Evolutionary conservation across 2,888 invertebrate genomes (phyloP), one percentile per base, ranked within the genome.

Genomic region (Branchinecta sandiegonensis): DNA sequence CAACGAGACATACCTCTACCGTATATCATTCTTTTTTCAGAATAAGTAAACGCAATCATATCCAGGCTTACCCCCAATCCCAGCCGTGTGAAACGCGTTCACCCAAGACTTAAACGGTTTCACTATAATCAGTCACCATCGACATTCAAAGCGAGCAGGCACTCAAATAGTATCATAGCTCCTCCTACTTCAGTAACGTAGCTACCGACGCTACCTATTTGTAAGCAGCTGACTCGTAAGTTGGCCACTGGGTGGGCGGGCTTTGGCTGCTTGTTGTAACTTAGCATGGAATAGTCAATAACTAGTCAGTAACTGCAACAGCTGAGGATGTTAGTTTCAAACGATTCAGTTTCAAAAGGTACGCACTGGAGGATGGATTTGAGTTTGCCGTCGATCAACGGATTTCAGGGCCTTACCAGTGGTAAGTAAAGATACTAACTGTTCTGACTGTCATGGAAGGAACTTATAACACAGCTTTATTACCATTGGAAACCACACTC

Each of bases 121-220:
- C 37, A 6, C 37, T 37, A 37, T 37, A 37, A 37, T 37, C 37
- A 37, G 4, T 37, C 37, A 37, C 2, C 37, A 37, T 37, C 37
- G 37, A 37, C 37, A 37, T 37, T 37, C 37, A 37, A 37, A 2
- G 37, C 37, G 37, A 37, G 37, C 37, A 37, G 37, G 37, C 37
- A 37, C 37, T 37, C 37, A 37, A 37, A 37, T 37, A 37, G 4
- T 37, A 6, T 37, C 8, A 56, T 56, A 56, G 23, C 63, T 56
- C 63, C 63, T 56, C 63, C 63, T 56, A 8, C 63, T 56, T 4
- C 37, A 37, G 37, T 37, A 37, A 37, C 37, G 37, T 37, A 4
- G 63, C 63, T 56, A 56, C 63, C 63, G 63, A 56, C 63, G 12
- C 63, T 56, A 56, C 11, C 63, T 56, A 23, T 56, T 56, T 56